Conservation (phyloP, 2,888 invertebrate genomes). For the Apodemia duryi region DNA sequence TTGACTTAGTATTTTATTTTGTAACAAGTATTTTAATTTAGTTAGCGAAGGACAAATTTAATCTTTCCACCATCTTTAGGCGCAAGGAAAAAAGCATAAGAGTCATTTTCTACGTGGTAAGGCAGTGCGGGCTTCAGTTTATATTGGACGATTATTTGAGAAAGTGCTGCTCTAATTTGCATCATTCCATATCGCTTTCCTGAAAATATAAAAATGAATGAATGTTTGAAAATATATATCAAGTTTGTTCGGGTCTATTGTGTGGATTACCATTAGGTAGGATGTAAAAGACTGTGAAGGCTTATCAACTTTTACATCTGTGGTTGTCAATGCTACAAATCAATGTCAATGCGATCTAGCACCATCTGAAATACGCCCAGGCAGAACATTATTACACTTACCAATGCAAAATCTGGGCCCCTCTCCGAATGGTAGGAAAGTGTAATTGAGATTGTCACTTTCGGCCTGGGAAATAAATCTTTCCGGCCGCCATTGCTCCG, state of each 20-base stretch:
- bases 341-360: too few relatives aligned
- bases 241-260: too few relatives aligned
- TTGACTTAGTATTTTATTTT: too few relatives aligned
- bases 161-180: constrained; percentile 56
- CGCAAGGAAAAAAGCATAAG: constrained; percentile 45
- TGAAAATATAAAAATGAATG: constrained; percentile 28
- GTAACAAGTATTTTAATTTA: neutral
- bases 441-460: constrained; percentile 49
- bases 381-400: constrained; percentile 19
- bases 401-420: constrained; percentile 39
- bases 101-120: constrained; percentile 40
- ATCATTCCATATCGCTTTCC: constrained; percentile 62
- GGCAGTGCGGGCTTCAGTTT: constrained; percentile 42
- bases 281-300: too few relatives aligned
- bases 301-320: too few relatives aligned
- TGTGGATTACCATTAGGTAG: too few relatives aligned
- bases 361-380: too few relatives aligned
- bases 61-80: constrained; percentile 47
- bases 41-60: constrained; percentile 44
- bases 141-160: constrained; percentile 49
- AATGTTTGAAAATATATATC: neutral
- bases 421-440: constrained; percentile 47
- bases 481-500: constrained; percentile 53
- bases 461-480: constrained; percentile 44
- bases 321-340: too few relatives aligned